Conservation (phyloP, 2,113 vertebrate species). For the Takifugu bimaculatus region DNA sequence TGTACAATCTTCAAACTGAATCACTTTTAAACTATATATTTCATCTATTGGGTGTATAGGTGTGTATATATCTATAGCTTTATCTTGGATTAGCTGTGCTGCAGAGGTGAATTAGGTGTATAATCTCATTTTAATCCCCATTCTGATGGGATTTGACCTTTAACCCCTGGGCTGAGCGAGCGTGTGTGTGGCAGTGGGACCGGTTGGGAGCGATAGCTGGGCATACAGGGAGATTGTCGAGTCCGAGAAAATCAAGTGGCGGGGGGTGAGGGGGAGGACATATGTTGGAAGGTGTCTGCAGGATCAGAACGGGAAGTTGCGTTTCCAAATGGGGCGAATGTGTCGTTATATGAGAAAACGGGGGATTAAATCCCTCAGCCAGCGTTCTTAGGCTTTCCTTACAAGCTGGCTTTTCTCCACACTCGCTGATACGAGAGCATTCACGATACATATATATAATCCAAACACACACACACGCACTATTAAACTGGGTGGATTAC, state of each 20-base stretch:
- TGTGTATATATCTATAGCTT: conserved; percentile 5
- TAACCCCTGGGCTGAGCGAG: conserved; percentile 49
- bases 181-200: conserved; percentile 16
- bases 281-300: conserved; percentile 53
- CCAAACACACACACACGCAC: conserved; percentile 51
- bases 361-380: conserved; percentile 64
- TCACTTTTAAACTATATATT: too few relatives aligned
- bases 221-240: conserved; percentile 19
- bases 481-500: conserved; percentile 77
- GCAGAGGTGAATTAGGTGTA: conserved; percentile 29
- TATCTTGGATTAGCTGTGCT: conserved; percentile 30
- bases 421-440: conserved; percentile 41
- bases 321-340: conserved; percentile 85
- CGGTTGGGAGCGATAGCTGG: conserved; percentile 4
- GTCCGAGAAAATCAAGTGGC: conserved; percentile 26
- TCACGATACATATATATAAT: conserved; percentile 73
- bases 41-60: neutral
- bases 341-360: conserved; percentile 72
- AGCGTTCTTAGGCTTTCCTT: conserved; percentile 59
- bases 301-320: conserved; percentile 79
- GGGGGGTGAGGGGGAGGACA: conserved; percentile 6
- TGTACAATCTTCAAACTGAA: too few relatives aligned
- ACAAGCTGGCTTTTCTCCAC: conserved; percentile 60
- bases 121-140: conserved; percentile 35
- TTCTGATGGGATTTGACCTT: conserved; percentile 16